Conservation (phyloP, 2,113 vertebrate species). For the Hippolais icterina region DNA sequence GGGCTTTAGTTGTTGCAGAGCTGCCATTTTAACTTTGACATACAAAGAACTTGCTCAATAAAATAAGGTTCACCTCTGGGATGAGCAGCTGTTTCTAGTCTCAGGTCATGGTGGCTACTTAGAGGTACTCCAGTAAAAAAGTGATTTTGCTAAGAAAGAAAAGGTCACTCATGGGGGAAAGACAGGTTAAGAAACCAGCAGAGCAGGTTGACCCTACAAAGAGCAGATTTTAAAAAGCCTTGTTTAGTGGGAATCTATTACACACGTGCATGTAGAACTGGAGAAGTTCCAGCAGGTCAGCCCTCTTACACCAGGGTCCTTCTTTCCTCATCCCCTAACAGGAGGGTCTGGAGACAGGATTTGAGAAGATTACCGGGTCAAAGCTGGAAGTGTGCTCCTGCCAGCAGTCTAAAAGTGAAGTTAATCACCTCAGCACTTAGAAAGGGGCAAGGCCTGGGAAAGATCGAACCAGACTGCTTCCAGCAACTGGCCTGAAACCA, state of each 20-base stretch:
- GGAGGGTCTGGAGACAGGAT: not conserved
- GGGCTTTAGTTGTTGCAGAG: not conserved
- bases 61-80: not conserved
- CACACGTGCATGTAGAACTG: rapidly evolving
- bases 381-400: not conserved
- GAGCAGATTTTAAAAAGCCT: not conserved
- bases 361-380: constrained; percentile 27
- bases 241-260: not conserved
- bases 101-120: not conserved
- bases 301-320: not conserved
- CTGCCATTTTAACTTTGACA: not conserved
- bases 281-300: not conserved
- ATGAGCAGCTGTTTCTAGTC: not conserved
- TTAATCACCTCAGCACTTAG: constrained; percentile 26
- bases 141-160: not conserved
- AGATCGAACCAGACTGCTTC: rapidly evolving
- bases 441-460: not conserved
- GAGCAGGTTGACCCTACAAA: not conserved
- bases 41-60: not conserved
- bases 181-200: not conserved
- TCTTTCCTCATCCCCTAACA: not conserved
- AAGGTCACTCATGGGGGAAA: not conserved
- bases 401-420: constrained; percentile 44
- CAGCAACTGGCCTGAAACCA: not conserved
- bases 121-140: not conserved